phyloP scores from a whole-genome alignment of 2,888 invertebrate species.

The Aphidoletes aphidimyza region DNA sequence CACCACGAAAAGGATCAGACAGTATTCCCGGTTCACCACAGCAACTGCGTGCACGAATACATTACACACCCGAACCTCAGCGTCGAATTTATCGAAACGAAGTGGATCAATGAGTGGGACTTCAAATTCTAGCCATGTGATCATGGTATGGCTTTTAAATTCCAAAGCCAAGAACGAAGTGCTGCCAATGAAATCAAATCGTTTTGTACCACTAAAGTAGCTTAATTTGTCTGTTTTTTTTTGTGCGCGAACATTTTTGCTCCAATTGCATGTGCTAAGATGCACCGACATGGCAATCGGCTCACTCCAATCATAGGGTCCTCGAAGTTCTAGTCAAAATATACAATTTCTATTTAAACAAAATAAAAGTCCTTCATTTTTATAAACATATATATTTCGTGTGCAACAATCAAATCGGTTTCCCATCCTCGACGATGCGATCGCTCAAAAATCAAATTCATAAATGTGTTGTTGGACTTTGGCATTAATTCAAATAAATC shows the following conservation, averaged over 20 bases:
- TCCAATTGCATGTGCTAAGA: background rate
- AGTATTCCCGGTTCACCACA: conserved; percentile 78
- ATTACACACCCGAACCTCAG: conserved; percentile 72
- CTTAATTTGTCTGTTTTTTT: background rate
- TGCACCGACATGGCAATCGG: conserved; percentile 12
- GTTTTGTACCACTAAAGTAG: background rate
- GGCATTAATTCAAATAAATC: background rate
- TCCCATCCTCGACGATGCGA: conserved; percentile 34
- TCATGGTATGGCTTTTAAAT: conserved; percentile 55
- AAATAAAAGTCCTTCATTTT: background rate
- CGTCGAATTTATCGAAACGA: conserved; percentile 66
- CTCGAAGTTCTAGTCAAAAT: conserved; percentile 40
- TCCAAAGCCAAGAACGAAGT: too few species aligned
- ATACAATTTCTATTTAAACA: background rate
- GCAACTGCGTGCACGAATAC: conserved; percentile 73
- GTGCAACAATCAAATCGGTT: conserved; percentile 39
- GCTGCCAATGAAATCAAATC: too few species aligned
- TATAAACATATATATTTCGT: background rate
- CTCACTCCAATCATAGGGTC: background rate
- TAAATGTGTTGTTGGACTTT: background rate
- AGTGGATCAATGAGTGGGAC: conserved; percentile 55
- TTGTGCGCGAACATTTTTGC: background rate
- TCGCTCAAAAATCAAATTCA: background rate
- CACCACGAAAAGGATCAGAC: conserved; percentile 72
- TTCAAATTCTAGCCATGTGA: conserved; percentile 55